Conservation (phyloP, 1,140 invertebrate genomes). For the Lordiphosa collinella region DNA sequence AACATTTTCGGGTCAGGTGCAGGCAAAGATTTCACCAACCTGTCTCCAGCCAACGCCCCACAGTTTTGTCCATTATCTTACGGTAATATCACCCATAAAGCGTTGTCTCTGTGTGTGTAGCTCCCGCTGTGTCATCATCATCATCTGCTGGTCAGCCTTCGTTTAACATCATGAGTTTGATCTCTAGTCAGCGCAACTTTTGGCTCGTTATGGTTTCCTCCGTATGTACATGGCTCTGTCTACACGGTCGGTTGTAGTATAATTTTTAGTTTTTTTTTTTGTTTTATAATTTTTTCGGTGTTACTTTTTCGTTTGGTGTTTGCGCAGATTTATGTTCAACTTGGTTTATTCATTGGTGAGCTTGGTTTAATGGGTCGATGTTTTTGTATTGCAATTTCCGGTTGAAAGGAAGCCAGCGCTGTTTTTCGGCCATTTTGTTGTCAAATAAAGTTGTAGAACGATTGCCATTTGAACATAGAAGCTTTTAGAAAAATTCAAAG, state of each 20-base stretch:
- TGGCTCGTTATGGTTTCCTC: constrained; percentile 65
- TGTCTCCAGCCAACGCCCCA: constrained; percentile 37
- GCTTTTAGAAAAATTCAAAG: too few relatives aligned
- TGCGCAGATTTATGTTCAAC: constrained; percentile 42
- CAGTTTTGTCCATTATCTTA: constrained; percentile 59
- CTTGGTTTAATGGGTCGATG: constrained; percentile 8
- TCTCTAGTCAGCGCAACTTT: constrained; percentile 39
- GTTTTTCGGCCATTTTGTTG: constrained; percentile 11
- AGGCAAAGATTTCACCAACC: constrained; percentile 59
- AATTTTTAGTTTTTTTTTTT: constrained; percentile 17
- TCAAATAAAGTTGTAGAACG: neutral
- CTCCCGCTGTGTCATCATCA: constrained; percentile 18
- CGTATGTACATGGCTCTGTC: constrained; percentile 17
- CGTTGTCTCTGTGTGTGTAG: constrained; percentile 28
- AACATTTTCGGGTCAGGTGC: constrained; percentile 77
- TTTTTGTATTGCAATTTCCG: constrained; percentile 28
- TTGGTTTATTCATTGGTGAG: constrained; percentile 43
- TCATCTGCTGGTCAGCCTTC: constrained; percentile 44
- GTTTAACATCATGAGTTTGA: constrained; percentile 30
- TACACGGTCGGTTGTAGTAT: constrained; percentile 25
- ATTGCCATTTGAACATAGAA: constrained; percentile 14
- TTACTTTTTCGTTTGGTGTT: constrained; percentile 51
- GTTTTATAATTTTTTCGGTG: constrained; percentile 23
- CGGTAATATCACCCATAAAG: constrained; percentile 72
- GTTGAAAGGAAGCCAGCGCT: constrained; percentile 9